A percentile compares a stretch with the other conserved stretches of the same genome.
These are phyloP conservation scores for Drosophila demipolita DNA, from an alignment of 2,888 invertebrate species.

Conservation along the genomic window DNA sequence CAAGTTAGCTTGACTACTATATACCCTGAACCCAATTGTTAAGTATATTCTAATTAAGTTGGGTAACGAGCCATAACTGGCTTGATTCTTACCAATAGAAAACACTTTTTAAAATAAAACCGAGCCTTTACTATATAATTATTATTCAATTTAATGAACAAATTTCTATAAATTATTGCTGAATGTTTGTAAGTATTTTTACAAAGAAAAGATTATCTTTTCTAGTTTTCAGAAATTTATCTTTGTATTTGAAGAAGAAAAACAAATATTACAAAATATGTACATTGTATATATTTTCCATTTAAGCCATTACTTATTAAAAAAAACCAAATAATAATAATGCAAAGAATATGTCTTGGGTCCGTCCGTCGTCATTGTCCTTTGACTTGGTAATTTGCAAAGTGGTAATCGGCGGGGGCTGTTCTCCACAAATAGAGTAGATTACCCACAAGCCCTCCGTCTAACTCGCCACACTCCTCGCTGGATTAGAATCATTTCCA, in stretches of 20 bases:
- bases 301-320: too few relatives aligned
- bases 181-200: too few relatives aligned
- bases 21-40: too few relatives aligned
- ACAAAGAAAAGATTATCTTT: too few relatives aligned
- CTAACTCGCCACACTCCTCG: background rate
- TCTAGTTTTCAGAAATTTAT: background rate
- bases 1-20: too few relatives aligned
- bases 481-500: constrained; percentile 35
- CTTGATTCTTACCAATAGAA: background rate
- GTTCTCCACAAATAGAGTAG: constrained; percentile 26
- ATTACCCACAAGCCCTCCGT: constrained; percentile 15
- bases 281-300: background rate
- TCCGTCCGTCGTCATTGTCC: constrained; percentile 1
- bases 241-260: background rate
- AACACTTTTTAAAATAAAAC: background rate
- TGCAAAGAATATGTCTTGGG: background rate
- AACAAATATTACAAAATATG: background rate
- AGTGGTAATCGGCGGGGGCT: constrained; percentile 37
- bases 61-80: too few relatives aligned
- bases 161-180: too few relatives aligned
- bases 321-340: background rate
- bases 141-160: background rate
- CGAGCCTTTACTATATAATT: background rate
- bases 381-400: constrained; percentile 46
- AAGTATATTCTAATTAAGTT: too few relatives aligned